Conservation (phyloP, 53 echinoderm and acorn worm species). For the Holothuria leucospilota region DNA sequence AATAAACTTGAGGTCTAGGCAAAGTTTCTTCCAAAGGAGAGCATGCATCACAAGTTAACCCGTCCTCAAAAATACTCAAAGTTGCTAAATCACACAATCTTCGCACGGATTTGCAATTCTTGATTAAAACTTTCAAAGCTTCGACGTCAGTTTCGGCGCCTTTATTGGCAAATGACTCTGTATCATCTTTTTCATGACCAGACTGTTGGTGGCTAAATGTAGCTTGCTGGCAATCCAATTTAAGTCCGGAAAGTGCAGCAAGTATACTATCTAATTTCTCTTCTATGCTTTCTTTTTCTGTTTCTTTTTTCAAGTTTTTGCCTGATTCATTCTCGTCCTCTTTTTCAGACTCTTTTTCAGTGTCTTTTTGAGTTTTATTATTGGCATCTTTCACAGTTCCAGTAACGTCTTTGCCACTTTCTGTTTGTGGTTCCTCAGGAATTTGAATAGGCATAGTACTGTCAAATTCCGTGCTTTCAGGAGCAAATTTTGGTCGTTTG, state of each 20-base stretch:
- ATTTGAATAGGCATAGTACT: neutral
- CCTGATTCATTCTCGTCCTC: too few relatives aligned
- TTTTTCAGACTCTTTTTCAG: too few relatives aligned
- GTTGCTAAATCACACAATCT: constrained; percentile 23
- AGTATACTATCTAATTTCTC: too few relatives aligned
- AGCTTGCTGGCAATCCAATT: too few relatives aligned
- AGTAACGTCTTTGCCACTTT: too few relatives aligned
- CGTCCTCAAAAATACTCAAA: neutral
- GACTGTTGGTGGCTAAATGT: neutral
- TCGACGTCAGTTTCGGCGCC: neutral
- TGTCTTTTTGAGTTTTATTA: too few relatives aligned
- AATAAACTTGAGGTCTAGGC: neutral
- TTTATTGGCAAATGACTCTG: neutral
- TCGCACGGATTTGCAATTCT: constrained; percentile 2
- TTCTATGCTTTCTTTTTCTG: too few relatives aligned
- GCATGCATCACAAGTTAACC: neutral
- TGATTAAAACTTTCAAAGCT: constrained; percentile 19
- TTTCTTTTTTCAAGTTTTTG: too few relatives aligned
- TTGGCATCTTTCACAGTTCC: too few relatives aligned
- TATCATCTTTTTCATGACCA: constrained; percentile 1
- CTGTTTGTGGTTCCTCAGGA: too few relatives aligned
- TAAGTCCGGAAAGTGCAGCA: too few relatives aligned
- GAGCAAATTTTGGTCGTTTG: neutral
- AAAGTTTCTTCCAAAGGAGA: neutral
- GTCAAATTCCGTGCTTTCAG: neutral